phyloP scores from a whole-genome alignment of 2,888 invertebrate genomes.

The Tenthredo scrophulariae region DNA sequence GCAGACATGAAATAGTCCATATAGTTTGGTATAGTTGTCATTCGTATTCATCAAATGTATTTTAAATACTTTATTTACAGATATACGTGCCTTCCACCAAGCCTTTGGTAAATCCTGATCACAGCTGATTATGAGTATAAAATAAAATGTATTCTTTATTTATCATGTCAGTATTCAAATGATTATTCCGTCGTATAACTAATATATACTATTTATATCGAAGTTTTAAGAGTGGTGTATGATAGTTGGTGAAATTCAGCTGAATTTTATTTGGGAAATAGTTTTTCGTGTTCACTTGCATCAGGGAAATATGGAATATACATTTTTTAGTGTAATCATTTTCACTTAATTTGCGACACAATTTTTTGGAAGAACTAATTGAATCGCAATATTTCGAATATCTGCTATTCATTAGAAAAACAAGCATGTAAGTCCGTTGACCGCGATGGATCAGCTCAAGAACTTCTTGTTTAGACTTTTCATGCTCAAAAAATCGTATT shows the following conservation, averaged over 20 bases:
- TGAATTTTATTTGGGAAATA: background rate
- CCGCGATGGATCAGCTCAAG: too few relatives aligned
- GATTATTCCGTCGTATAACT: background rate
- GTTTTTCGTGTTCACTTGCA: background rate
- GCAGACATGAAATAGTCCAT: background rate
- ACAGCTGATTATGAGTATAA: background rate
- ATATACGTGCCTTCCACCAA: conserved; percentile 5
- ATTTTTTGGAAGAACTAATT: background rate
- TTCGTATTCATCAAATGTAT: background rate
- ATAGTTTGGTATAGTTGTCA: background rate
- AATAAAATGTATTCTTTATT: background rate
- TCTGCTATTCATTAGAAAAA: background rate
- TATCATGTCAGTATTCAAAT: conserved; percentile 4
- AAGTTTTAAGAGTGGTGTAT: background rate
- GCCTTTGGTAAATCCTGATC: conserved; percentile 13
- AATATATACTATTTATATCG: background rate
- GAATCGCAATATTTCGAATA: background rate
- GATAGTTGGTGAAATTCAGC: background rate
- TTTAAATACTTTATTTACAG: background rate
- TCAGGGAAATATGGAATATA: background rate
- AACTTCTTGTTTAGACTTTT: too few relatives aligned
- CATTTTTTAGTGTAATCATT: background rate
- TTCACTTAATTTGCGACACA: background rate
- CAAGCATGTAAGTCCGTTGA: too few relatives aligned
- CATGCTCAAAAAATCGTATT: too few relatives aligned